These are phyloP conservation scores for Sebastes matsubarae DNA, from an alignment of 2,797 vertebrate genomes.

Conservation along the genomic window DNA sequence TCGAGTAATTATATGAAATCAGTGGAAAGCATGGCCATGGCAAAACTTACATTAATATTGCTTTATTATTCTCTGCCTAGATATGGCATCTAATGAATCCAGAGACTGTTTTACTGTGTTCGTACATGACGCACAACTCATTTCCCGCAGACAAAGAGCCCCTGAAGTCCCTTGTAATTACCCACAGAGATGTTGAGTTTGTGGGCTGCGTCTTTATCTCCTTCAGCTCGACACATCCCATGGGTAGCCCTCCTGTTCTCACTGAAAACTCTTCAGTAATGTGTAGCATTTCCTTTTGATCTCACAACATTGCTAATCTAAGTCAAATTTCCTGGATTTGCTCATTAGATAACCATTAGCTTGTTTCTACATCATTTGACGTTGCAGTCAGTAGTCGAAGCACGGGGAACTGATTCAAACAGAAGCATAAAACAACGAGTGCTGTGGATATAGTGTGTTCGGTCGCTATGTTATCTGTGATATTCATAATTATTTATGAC, in stretches of 20 bases:
- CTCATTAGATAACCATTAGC: constrained; percentile 37
- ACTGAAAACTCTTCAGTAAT: constrained; percentile 12
- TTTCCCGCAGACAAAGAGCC: constrained; percentile 62
- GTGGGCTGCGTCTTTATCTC: constrained; percentile 54
- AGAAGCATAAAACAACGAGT: neutral
- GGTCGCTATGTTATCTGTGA: neutral
- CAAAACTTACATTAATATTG: constrained; percentile 16
- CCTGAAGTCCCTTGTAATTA: constrained; percentile 66
- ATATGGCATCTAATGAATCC: constrained; percentile 38
- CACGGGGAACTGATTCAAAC: neutral
- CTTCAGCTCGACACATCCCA: constrained; percentile 53
- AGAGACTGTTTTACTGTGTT: constrained; percentile 34
- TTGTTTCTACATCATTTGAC: constrained; percentile 37
- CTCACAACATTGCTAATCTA: constrained; percentile 40
- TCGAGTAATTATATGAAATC: constrained; percentile 57
- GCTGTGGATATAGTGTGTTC: neutral
- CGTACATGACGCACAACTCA: constrained; percentile 37
- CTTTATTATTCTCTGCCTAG: constrained; percentile 45
- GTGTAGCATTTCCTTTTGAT: constrained; percentile 53
- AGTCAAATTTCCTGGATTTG: constrained; percentile 34
- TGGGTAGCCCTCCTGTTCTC: constrained; percentile 40
- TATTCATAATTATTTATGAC: neutral
- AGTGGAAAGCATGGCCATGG: constrained; percentile 17
- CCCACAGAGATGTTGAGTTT: constrained; percentile 51
- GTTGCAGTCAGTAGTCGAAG: constrained; percentile 33